phyloP scores from a whole-genome alignment of 1,140 invertebrate genomes.

The Telenomus remus region DNA sequence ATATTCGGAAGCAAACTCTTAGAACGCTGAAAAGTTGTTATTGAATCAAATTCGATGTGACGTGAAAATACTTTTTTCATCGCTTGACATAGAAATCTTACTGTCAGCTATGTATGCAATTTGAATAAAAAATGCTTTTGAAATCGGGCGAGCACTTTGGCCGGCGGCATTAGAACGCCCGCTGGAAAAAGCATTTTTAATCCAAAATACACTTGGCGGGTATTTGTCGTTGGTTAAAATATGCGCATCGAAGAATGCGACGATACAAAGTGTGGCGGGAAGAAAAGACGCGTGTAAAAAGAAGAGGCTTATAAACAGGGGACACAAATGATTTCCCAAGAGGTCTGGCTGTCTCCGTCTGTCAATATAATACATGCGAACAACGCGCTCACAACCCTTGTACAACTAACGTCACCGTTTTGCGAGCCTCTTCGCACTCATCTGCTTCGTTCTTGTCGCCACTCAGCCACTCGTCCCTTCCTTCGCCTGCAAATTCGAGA shows the following conservation, averaged over 20 bases:
- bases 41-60: too few species aligned
- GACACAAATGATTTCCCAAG: constrained; percentile 73
- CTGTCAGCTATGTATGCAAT: too few species aligned
- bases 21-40: too few species aligned
- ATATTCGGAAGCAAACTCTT: too few species aligned
- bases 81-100: too few species aligned
- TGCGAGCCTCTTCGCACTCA: constrained; percentile 24
- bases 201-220: too few species aligned
- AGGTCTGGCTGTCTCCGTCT: constrained; percentile 49
- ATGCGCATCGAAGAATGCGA: constrained; percentile 22
- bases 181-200: constrained; percentile 26
- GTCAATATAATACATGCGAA: constrained; percentile 42
- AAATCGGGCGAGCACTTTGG: too few species aligned
- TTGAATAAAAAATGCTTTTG: too few species aligned
- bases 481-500: constrained; percentile 48
- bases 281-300: constrained; percentile 32
- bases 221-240: not conserved
- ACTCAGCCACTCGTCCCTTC: constrained; percentile 21
- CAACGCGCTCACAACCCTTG: constrained; percentile 47
- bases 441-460: constrained; percentile 17
- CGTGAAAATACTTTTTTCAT: not conserved
- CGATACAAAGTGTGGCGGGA: constrained; percentile 15
- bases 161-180: not conserved
- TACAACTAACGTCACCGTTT: constrained; percentile 59
- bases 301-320: constrained; percentile 53